These are phyloP conservation scores for Lasioglossum albipes DNA, from an alignment of 1,140 invertebrate genomes.

Conservation along the genomic window DNA sequence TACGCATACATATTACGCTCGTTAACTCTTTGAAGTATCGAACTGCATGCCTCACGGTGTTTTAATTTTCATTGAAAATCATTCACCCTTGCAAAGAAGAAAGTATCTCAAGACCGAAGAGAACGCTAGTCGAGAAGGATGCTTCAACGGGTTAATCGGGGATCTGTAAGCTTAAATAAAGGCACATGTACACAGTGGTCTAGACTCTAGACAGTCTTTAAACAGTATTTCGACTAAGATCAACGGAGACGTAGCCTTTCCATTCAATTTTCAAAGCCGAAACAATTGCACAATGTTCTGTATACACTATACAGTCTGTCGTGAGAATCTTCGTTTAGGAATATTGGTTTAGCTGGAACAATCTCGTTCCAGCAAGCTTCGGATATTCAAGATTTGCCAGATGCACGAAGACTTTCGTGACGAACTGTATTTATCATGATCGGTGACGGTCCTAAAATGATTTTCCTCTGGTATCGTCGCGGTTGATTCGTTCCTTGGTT, in stretches of 20 bases:
- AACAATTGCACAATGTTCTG: slow-evolving; percentile 26
- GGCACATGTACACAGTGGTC: slow-evolving; percentile 41
- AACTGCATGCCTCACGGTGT: background rate
- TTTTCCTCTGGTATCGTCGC: slow-evolving; percentile 44
- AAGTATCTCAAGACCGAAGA: too few relatives aligned
- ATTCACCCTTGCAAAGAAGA: background rate
- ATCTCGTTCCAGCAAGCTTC: too few relatives aligned
- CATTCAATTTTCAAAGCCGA: slow-evolving; percentile 22
- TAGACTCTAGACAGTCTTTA: slow-evolving; percentile 47
- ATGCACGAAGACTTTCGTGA: too few relatives aligned
- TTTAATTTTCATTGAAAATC: background rate
- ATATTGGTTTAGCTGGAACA: too few relatives aligned
- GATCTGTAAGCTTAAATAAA: slow-evolving; percentile 35
- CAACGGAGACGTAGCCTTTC: background rate
- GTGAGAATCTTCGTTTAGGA: too few relatives aligned
- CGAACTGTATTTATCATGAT: background rate
- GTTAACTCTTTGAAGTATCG: slow-evolving; percentile 20
- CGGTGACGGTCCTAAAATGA: slow-evolving; percentile 50
- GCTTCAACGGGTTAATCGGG: background rate
- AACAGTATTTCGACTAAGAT: slow-evolving; percentile 23
- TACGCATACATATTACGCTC: background rate
- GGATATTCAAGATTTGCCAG: too few relatives aligned
- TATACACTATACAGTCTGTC: background rate
- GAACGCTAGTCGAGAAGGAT: background rate
- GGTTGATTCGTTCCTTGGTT: background rate